These are phyloP conservation scores for Apostichopus japonicus DNA, from an alignment of 35 echinoderm and acorn worm species.

Conservation along the genomic window DNA sequence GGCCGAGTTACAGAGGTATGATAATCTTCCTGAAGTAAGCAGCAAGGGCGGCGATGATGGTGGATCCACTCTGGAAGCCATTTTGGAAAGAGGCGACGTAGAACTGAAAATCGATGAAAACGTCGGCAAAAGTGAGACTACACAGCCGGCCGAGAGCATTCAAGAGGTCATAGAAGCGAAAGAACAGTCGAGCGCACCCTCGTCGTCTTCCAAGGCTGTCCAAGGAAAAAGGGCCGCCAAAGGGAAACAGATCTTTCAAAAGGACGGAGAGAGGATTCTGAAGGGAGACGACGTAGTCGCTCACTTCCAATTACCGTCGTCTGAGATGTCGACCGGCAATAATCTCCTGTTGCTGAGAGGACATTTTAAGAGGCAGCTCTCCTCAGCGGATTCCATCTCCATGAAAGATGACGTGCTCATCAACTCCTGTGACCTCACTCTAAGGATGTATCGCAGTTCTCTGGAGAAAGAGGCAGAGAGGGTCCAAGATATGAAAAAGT, in stretches of 20 bases:
- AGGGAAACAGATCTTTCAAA: neutral
- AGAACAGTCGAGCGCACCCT: no score
- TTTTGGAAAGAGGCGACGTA: neutral
- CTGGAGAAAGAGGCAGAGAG: no score
- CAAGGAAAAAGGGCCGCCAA: no score
- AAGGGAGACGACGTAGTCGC: neutral
- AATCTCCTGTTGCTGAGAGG: neutral
- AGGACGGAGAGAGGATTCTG: neutral
- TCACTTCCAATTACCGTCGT: neutral
- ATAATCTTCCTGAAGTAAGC: neutral
- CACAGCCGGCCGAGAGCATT: no score
- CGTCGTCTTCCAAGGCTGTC: no score
- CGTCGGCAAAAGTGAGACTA: neutral
- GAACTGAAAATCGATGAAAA: neutral
- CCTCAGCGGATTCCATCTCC: neutral
- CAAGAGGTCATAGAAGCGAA: no score
- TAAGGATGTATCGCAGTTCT: neutral
- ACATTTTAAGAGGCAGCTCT: neutral
- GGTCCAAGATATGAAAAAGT: neutral
- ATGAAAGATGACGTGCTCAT: constrained; percentile 11
- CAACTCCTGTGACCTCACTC: neutral
- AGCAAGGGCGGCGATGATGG: neutral
- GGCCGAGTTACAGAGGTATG: neutral
- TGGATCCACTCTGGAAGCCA: neutral
- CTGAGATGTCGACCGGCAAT: neutral